Evolutionary conservation across 2,113 vertebrate genomes (phyloP).

Genomic region (Arizona elegans): DNA sequence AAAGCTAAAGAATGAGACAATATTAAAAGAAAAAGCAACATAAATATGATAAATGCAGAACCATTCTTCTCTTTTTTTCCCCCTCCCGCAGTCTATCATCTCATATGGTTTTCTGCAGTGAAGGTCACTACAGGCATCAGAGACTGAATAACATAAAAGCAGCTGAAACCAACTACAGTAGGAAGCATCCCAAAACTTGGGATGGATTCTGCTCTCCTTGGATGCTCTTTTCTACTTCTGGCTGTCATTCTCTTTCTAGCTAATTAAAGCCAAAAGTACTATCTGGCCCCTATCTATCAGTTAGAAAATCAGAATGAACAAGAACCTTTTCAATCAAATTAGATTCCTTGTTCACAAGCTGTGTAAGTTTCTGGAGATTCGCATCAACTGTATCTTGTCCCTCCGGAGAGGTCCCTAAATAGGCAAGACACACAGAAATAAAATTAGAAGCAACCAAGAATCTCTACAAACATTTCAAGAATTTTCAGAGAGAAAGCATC

Average conservation of each 20-base stretch:
- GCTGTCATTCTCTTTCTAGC: neutral
- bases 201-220: neutral
- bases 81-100: neutral
- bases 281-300: slow-evolving; percentile 12
- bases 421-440: slow-evolving; percentile 64
- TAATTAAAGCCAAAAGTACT: neutral
- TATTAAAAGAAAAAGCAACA: neutral
- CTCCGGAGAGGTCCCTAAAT: slow-evolving; percentile 78
- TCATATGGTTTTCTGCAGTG: neutral
- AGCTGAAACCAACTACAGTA: neutral
- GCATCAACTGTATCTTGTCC: slow-evolving; percentile 89
- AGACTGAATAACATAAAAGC: neutral
- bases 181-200: neutral
- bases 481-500: neutral
- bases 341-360: slow-evolving; percentile 99
- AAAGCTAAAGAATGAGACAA: neutral
- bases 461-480: slow-evolving; percentile 6
- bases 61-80: neutral
- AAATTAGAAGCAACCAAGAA: slow-evolving; percentile 50
- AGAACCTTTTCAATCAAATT: slow-evolving; percentile 99
- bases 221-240: neutral
- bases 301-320: slow-evolving; percentile 50
- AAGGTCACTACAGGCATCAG: neutral
- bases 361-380: slow-evolving; percentile 98
- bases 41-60: neutral